Conservation (phyloP, 2,113 vertebrate species). For the Tauraco erythrolophus region DNA sequence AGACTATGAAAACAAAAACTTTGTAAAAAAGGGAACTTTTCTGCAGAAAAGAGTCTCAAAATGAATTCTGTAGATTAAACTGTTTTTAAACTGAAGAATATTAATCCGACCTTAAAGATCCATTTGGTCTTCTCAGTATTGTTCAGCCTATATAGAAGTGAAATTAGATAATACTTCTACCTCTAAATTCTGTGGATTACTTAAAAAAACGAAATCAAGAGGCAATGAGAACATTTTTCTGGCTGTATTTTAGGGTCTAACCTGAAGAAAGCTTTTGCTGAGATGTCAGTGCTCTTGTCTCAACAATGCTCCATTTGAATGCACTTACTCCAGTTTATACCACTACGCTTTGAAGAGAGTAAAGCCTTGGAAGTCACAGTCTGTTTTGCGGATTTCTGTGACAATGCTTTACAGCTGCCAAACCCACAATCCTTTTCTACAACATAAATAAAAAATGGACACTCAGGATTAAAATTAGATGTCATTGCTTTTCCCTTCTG, state of each 20-base stretch:
- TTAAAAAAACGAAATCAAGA: background rate
- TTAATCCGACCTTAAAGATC: background rate
- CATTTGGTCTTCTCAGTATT: background rate
- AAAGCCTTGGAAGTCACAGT: background rate
- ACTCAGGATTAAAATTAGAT: background rate
- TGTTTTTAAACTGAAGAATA: background rate
- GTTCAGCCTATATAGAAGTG: background rate
- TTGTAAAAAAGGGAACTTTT: background rate
- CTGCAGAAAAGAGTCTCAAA: background rate
- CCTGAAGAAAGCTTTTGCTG: background rate
- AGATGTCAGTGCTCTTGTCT: background rate
- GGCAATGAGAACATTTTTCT: background rate
- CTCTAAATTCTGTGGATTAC: background rate
- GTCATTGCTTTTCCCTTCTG: background rate
- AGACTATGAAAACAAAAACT: background rate
- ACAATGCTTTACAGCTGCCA: background rate
- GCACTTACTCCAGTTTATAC: background rate
- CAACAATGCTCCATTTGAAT: background rate
- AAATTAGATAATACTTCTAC: background rate
- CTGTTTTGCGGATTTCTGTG: background rate
- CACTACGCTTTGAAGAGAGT: background rate
- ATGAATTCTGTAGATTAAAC: background rate
- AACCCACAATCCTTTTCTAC: background rate
- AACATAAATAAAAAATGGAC: background rate
- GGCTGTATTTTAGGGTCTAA: background rate